Evolutionary conservation across 1,140 invertebrate genomes (phyloP), one percentile per base, ranked within the genome.

Genomic region (Eurytemora carolleeae): DNA sequence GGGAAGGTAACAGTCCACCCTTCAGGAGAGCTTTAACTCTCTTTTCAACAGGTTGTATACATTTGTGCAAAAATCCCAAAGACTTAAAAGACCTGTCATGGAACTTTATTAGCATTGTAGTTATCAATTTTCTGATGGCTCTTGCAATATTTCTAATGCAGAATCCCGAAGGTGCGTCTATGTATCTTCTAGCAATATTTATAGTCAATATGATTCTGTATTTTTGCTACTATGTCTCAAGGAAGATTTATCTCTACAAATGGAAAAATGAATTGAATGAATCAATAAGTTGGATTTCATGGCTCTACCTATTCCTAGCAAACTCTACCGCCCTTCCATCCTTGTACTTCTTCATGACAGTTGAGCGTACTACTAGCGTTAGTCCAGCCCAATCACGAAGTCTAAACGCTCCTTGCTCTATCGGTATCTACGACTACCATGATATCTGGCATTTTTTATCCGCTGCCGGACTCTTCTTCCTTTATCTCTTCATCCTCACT

Each of bases 371-470:
- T n/a, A 53, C 61, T 18, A 22, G 1, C 0, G 70, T 80, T 66
- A 84, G 82, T 1, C 85, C 89, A 15, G 86, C 88, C 0, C 74
- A 82, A 68, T 90, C 86, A 0, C 77, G 87, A 26, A 74, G 77
- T 23, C 78, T 77, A 65, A 94, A 93, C 71, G 77, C 78, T 31
- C 75, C 77, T 21, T 94, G 89, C 69, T 73, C 80, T 2, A 67
- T 89, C 2, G 73, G 90, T 57, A 89, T 91, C 68, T 90, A 85
- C 69, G 89, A 94, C 72, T 78, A 76, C 24, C 89, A 93, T 71
- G 88, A 93, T 68, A 78, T 87, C 21, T 93, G 89, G 89, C 88
- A 93, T 72, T 81, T 89, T 66, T 73, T 89, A 0, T 91, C 87
- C 18, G 84, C 87, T 2, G 76, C 81, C 24, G 84, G 83, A 53